Base-by-base conservation (phyloP, 1,140 invertebrate species). In the Lepidurus packardi region DNA sequence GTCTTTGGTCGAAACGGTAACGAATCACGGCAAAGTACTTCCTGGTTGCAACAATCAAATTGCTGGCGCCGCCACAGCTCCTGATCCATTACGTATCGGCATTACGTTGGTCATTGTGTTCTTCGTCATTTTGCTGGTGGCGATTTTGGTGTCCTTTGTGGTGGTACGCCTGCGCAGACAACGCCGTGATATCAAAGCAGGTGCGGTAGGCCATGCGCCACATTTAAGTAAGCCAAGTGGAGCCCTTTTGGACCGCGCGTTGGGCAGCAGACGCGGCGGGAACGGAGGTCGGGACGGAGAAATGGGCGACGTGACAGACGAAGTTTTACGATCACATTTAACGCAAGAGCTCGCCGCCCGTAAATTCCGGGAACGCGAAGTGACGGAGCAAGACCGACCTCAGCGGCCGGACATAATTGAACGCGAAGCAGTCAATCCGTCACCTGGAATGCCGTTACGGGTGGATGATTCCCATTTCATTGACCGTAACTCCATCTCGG, bases 91-190 rank as follows among this genome's bases (percentile, higher is more conserved):
- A 0, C 94, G 92, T 81, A 94, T 97, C 73, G 94, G 95, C 43
- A 92, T 96, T 45, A 95, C 94, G 1, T 86, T 98, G 34, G 94
- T 98, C 1, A 95, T 98, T 73, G 92, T 97, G 5, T 98, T 98
- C 86, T 97, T 98, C 82, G 90, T 95, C 3, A 93, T 95, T 74
- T 85, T 97, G 10, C 87, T 97, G 24, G 90, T 96, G 8, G 94
- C 94, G 1, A 95, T 97, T 78, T 86, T 95, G 41, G 91, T 94
- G 7, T 95, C 93, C 75, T 96, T 96, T 83, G 88, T 96, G 3
- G 93, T 97, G 9, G 97, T 96, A 84, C 89, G 93, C 24, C 86
- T 95, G 78, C 87, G 94, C 13, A 91, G 93, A 21, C 93, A 94
- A 83, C 92, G 90, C 82, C 92, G 93, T 85, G 93, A 96, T 82